Evolutionary conservation across 2,113 vertebrate genomes (phyloP).

Genomic region (Sinocyclocheilus anshuiensis): DNA sequence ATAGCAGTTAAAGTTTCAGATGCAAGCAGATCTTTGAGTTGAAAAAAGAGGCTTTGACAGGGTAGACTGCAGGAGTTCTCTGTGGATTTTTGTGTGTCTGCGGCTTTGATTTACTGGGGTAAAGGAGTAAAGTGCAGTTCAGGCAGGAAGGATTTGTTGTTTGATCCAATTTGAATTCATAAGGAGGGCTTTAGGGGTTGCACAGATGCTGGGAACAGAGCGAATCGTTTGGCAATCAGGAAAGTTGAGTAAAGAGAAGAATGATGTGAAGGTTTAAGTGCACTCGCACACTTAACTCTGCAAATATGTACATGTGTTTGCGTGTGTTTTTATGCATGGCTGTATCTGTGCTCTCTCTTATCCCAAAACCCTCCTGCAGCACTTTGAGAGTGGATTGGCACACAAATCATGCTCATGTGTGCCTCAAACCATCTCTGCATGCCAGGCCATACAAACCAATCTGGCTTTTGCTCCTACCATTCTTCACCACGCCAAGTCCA

Average conservation of each 20-base stretch:
- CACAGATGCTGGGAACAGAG: conserved; percentile 35
- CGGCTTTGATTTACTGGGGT: conserved; percentile 31
- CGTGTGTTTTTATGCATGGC: conserved; percentile 29
- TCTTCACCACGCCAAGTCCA: conserved; percentile 10
- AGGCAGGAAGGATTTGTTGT: conserved; percentile 35
- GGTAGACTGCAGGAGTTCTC: conserved; percentile 3
- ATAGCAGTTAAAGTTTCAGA: conserved; percentile 31
- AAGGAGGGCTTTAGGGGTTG: conserved; percentile 42
- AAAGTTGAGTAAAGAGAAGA: background rate
- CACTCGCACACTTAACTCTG: background rate
- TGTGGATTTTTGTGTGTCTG: conserved; percentile 2
- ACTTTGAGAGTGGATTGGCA: conserved; percentile 21
- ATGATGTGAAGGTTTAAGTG: conserved; percentile 13
- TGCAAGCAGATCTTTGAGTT: background rate
- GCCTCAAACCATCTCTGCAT: conserved; percentile 23
- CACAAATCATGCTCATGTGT: conserved; percentile 35
- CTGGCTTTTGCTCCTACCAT: conserved; percentile 5
- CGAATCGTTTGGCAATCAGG: conserved; percentile 31
- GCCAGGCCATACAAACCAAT: conserved; percentile 19
- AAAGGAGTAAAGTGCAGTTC: conserved; percentile 27
- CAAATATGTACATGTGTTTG: conserved; percentile 23
- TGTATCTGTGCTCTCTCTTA: conserved; percentile 30
- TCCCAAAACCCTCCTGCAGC: conserved; percentile 22
- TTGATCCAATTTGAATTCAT: conserved; percentile 28
- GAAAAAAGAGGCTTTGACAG: conserved; percentile 4